Evolutionary conservation across 2,888 invertebrate species (phyloP).

Genomic region (Synanthedon myopaeformis): DNA sequence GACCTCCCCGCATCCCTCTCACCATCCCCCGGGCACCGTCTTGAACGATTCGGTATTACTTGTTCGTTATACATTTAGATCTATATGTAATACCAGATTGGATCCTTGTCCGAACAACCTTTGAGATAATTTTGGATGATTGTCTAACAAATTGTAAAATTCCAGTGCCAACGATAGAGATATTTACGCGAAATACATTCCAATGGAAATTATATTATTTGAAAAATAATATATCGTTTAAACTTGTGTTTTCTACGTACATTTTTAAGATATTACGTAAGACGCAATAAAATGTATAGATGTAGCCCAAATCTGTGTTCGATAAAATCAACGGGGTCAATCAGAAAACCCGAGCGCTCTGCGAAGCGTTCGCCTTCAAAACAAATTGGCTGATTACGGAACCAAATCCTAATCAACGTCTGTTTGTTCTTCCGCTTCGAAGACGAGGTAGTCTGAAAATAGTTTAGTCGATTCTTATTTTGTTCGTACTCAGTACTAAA

Average conservation of each 20-base stretch:
- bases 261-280: too few relatives aligned
- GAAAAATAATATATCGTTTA: too few relatives aligned
- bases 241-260: too few relatives aligned
- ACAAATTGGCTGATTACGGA: slow-evolving; percentile 28
- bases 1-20: slow-evolving; percentile 17
- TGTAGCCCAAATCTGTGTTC: too few relatives aligned
- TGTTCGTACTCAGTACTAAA: too few relatives aligned
- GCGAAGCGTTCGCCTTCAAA: slow-evolving; percentile 22
- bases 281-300: too few relatives aligned
- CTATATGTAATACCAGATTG: background rate
- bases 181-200: too few relatives aligned
- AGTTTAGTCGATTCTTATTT: too few relatives aligned
- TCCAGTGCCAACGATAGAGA: too few relatives aligned
- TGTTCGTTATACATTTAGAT: slow-evolving; percentile 9
- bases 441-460: background rate
- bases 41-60: slow-evolving; percentile 20
- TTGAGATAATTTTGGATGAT: background rate
- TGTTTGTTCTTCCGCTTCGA: slow-evolving; percentile 7
- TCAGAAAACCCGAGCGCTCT: slow-evolving; percentile 15
- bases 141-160: background rate
- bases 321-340: slow-evolving; percentile 18
- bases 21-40: slow-evolving; percentile 10
- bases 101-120: background rate
- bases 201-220: too few relatives aligned
- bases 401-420: slow-evolving; percentile 7